These are phyloP conservation scores for Synergus umbraculus DNA, from an alignment of 2,888 invertebrate species.

Conservation along the genomic window DNA sequence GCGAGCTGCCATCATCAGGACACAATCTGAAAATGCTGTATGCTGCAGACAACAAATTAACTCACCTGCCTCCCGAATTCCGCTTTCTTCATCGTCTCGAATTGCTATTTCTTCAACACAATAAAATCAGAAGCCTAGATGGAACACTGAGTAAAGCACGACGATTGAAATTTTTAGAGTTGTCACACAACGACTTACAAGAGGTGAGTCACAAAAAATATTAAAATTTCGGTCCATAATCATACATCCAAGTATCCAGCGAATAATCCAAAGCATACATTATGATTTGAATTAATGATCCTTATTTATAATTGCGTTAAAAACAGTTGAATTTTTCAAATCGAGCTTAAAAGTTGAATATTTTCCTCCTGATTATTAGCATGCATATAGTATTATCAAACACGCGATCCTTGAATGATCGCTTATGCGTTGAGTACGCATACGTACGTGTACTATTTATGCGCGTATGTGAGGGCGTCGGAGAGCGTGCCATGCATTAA, in stretches of 20 bases:
- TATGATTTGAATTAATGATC: too few species aligned
- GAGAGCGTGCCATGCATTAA: conserved; percentile 65
- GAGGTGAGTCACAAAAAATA: conserved; percentile 78
- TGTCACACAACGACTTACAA: conserved; percentile 87
- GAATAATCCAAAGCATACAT: too few species aligned
- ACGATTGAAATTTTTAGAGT: conserved; percentile 82
- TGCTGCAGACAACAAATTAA: conserved; percentile 86
- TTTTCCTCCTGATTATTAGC: background rate
- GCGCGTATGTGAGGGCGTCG: conserved; percentile 42
- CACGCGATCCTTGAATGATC: conserved; percentile 8
- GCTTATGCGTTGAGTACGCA: background rate
- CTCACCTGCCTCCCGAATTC: conserved; percentile 85
- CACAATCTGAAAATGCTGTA: conserved; percentile 85
- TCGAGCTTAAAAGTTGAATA: background rate
- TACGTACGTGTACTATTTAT: background rate
- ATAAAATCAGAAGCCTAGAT: conserved; percentile 84
- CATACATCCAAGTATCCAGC: too few species aligned
- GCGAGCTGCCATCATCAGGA: conserved; percentile 85
- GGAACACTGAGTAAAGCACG: conserved; percentile 85
- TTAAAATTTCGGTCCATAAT: too few species aligned
- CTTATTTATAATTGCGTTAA: background rate
- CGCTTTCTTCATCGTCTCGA: conserved; percentile 84
- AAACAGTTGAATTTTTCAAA: background rate
- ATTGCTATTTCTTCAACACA: conserved; percentile 85
- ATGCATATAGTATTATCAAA: background rate